phyloP scores from a whole-genome alignment of 92 coral and sea anemone species.

The Porites divaricata region DNA sequence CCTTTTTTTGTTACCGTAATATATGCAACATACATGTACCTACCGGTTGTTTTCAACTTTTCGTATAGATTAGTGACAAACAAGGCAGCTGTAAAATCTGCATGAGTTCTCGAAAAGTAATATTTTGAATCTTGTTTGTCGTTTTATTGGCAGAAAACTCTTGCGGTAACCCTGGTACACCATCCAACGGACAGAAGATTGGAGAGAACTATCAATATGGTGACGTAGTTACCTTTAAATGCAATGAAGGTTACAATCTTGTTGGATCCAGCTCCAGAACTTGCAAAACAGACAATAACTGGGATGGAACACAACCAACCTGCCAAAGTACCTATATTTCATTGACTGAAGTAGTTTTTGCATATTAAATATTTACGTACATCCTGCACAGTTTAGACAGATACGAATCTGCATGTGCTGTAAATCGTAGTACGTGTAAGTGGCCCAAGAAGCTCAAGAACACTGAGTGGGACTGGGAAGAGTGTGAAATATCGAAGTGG shows the following conservation, averaged over 20 bases:
- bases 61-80: no score
- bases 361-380: no score
- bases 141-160: constrained; percentile 34
- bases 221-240: constrained; percentile 70
- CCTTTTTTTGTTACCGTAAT: no score
- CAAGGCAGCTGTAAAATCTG: no score
- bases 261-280: constrained; percentile 72
- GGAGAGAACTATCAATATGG: constrained; percentile 78
- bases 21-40: no score
- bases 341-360: not conserved
- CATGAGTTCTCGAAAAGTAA: not conserved
- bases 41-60: no score
- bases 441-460: no score
- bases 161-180: constrained; percentile 96
- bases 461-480: no score
- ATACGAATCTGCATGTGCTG: no score
- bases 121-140: not conserved
- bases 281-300: constrained; percentile 73
- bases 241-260: constrained; percentile 75
- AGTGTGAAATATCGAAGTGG: no score
- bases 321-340: constrained; percentile 56
- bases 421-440: no score
- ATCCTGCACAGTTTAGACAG: no score
- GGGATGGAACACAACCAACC: constrained; percentile 89
- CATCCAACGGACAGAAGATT: constrained; percentile 71